phyloP scores from a whole-genome alignment of 1,140 invertebrate species.

The Macrobrachium nipponense region DNA sequence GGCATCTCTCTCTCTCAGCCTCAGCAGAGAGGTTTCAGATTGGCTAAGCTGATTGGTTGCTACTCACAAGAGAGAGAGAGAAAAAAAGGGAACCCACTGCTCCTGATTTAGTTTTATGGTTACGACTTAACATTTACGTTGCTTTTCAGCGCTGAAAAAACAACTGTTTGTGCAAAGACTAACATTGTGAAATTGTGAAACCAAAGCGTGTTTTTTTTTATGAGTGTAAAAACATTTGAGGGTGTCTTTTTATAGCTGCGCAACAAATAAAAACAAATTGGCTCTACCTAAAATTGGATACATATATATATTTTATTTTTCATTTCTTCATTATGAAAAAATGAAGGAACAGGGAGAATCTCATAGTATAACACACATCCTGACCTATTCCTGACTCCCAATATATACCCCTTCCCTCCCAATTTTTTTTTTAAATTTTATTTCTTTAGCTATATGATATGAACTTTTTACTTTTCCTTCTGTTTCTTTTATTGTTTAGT shows the following conservation, averaged over 20 bases:
- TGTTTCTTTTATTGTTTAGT: conserved; percentile 52
- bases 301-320: conserved; percentile 11
- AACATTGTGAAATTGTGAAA: conserved; percentile 16
- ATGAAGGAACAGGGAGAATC: conserved; percentile 62
- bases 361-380: conserved; percentile 48
- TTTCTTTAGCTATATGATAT: conserved; percentile 52
- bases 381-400: conserved; percentile 3
- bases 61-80: too few relatives aligned
- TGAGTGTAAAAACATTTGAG: conserved; percentile 41
- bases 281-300: conserved; percentile 31
- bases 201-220: conserved; percentile 16
- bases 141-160: conserved; percentile 7
- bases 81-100: too few relatives aligned
- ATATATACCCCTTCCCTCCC: conserved; percentile 8
- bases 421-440: conserved; percentile 17
- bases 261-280: conserved; percentile 46
- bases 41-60: too few relatives aligned
- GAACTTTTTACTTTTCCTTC: conserved; percentile 37
- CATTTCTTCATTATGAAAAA: conserved; percentile 33
- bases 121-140: conserved; percentile 12
- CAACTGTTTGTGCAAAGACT: conserved; percentile 27
- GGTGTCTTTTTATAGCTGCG: conserved; percentile 32
- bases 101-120: background rate
- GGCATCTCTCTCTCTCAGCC: too few relatives aligned
- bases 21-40: too few relatives aligned